Evolutionary conservation across 1,140 invertebrate genomes (phyloP).

Genomic region (Andrena cerasifolii): DNA sequence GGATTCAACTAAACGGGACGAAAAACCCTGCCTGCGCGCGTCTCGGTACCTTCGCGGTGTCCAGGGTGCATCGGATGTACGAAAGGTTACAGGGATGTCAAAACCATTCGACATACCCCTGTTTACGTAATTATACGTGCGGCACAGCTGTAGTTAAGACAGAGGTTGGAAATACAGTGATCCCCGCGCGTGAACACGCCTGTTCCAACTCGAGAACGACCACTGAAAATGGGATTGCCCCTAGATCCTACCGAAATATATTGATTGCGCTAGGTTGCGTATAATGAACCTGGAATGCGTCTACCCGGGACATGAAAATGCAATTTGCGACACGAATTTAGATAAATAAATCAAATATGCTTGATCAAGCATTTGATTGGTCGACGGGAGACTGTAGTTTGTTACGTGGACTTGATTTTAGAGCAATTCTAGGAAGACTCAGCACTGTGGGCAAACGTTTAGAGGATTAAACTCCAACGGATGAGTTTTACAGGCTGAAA

Average conservation of each 20-base stretch:
- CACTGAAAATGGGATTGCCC: not conserved
- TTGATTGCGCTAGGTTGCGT: not conserved
- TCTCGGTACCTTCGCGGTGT: not conserved
- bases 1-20: constrained; percentile 41
- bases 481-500: not conserved
- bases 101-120: not conserved
- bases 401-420: too few species aligned
- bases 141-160: too few species aligned
- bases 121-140: not conserved
- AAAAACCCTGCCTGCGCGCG: not conserved
- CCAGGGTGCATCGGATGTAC: not conserved
- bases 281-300: not conserved
- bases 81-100: not conserved
- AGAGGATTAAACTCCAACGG: too few species aligned
- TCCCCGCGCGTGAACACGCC: not conserved
- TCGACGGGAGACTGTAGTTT: too few species aligned
- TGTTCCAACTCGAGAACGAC: not conserved
- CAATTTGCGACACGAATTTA: not conserved
- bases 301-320: not conserved
- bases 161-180: not conserved
- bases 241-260: constrained; percentile 7
- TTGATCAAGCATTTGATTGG: too few species aligned
- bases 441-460: not conserved
- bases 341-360: not conserved
- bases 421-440: too few species aligned